Evolutionary conservation across 2,113 vertebrate genomes (phyloP).

Genomic region (Asarcornis scutulata): DNA sequence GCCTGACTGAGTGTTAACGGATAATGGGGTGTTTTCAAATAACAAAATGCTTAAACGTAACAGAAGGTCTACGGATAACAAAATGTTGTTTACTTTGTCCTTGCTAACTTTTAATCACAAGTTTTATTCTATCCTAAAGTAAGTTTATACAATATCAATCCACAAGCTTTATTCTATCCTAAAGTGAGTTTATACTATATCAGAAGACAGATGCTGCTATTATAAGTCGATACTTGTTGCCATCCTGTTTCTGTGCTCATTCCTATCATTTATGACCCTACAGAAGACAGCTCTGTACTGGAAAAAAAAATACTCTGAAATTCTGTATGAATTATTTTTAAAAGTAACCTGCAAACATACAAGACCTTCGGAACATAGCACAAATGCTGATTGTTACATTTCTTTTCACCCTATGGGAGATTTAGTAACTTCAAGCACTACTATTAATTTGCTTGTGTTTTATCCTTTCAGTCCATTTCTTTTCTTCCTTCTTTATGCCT

Average conservation of each 20-base stretch:
- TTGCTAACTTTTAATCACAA: too few species aligned
- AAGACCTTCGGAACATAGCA: background rate
- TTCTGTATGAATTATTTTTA: background rate
- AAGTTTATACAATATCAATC: too few species aligned
- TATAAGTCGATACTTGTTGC: background rate
- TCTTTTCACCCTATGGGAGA: background rate
- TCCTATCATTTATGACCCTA: background rate
- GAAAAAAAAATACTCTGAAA: background rate
- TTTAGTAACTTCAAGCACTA: background rate
- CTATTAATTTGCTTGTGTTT: background rate
- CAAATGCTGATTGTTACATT: background rate
- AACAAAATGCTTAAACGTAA: too few species aligned
- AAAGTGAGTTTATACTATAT: too few species aligned
- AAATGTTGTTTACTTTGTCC: too few species aligned
- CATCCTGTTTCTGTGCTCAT: too few species aligned
- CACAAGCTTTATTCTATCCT: too few species aligned
- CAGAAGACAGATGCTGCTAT: background rate
- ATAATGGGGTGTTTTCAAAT: too few species aligned
- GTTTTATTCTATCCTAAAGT: too few species aligned
- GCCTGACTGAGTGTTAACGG: too few species aligned
- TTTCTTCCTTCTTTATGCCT: background rate
- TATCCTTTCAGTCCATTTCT: background rate
- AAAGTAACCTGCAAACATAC: background rate
- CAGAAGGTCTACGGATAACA: too few species aligned
- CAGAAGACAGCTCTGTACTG: background rate